These are phyloP conservation scores for Rallus crepitans DNA, from an alignment of 2,797 vertebrate species.

Conservation along the genomic window DNA sequence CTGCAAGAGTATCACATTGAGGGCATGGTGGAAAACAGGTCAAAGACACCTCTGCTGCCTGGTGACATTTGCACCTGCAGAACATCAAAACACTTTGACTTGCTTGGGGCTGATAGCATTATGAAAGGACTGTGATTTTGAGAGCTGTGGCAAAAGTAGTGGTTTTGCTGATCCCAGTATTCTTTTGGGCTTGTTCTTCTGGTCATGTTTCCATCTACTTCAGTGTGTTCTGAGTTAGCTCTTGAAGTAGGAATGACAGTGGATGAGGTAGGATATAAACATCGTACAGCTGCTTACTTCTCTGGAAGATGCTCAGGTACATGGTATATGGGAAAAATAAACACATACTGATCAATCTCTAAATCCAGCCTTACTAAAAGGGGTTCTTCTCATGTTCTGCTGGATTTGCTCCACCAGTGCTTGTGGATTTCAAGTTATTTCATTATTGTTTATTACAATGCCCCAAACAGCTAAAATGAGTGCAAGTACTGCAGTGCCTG, in stretches of 20 bases:
- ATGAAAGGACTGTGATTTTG: background rate
- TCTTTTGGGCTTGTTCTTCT: background rate
- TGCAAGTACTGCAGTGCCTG: background rate
- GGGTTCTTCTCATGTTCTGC: background rate
- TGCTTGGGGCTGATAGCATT: background rate
- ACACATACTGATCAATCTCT: background rate
- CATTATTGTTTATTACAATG: background rate
- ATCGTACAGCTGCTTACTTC: constrained; percentile 10
- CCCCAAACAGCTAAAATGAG: background rate
- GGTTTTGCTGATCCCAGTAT: background rate
- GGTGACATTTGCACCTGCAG: background rate
- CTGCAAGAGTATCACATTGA: background rate
- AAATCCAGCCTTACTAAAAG: background rate
- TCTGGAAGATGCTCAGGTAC: background rate
- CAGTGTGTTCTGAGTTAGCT: constrained; percentile 20
- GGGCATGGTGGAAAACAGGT: background rate
- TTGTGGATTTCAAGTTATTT: background rate
- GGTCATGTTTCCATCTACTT: background rate
- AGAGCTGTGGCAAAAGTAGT: background rate
- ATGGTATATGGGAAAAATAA: background rate
- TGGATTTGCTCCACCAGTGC: background rate
- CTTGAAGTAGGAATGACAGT: background rate
- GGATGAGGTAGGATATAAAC: constrained; percentile 2
- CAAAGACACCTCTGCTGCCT: background rate
- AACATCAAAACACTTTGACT: background rate